Evolutionary conservation across 1,140 invertebrate genomes (phyloP).

Genomic region (Bombus turneri): DNA sequence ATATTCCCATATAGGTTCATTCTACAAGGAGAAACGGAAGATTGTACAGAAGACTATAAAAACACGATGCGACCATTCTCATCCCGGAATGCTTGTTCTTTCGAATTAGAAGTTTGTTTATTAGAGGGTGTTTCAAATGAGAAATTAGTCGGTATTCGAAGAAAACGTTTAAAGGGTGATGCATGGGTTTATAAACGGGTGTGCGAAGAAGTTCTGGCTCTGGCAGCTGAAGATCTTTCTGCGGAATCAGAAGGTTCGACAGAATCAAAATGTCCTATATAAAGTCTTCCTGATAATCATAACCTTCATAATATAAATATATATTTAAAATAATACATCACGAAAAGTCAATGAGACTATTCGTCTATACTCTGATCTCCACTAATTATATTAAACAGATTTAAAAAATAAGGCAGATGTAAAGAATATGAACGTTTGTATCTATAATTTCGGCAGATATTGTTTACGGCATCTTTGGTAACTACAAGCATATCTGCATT

Average conservation of each 20-base stretch:
- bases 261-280: slow-evolving; percentile 77
- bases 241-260: slow-evolving; percentile 59
- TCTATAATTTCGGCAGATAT: background rate
- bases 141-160: slow-evolving; percentile 86
- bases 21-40: slow-evolving; percentile 85
- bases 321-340: background rate
- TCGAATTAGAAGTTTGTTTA: slow-evolving; percentile 92
- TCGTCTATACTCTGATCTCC: slow-evolving; percentile 20
- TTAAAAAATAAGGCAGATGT: slow-evolving; percentile 6
- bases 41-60: slow-evolving; percentile 59
- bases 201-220: slow-evolving; percentile 91
- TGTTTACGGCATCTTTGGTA: background rate
- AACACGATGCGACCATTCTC: slow-evolving; percentile 67
- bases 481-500: background rate
- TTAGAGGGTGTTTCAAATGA: slow-evolving; percentile 76
- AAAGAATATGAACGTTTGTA: background rate
- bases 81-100: slow-evolving; percentile 84
- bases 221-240: slow-evolving; percentile 81
- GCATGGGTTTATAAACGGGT: slow-evolving; percentile 93
- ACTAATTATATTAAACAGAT: slow-evolving; percentile 14
- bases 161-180: slow-evolving; percentile 92
- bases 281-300: slow-evolving; percentile 6
- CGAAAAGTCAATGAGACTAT: background rate
- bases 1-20: slow-evolving; percentile 84
- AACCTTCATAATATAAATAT: background rate